phyloP scores from a whole-genome alignment of 2,888 invertebrate species.

The Timema podura region DNA sequence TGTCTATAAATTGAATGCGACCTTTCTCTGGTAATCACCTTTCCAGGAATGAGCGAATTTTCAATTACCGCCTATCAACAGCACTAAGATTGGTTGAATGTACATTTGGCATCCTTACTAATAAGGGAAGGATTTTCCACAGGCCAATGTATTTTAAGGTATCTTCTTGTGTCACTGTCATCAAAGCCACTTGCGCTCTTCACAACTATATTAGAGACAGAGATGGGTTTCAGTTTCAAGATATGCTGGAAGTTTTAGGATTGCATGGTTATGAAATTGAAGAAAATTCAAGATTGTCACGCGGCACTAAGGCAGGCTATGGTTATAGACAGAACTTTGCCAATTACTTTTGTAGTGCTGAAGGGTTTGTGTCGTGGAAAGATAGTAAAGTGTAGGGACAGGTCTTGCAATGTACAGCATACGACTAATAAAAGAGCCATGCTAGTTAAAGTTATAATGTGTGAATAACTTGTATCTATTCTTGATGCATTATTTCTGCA shows the following conservation, averaged over 20 bases:
- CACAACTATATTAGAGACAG: slow-evolving; percentile 30
- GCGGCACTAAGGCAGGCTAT: too few species aligned
- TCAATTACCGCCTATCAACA: slow-evolving; percentile 32
- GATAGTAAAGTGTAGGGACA: too few species aligned
- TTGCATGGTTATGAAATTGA: not conserved
- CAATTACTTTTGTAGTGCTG: too few species aligned
- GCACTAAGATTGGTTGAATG: slow-evolving; percentile 37
- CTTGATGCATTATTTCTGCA: too few species aligned
- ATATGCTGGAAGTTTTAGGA: slow-evolving; percentile 32
- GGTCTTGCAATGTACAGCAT: too few species aligned
- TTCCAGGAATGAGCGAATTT: slow-evolving; percentile 27
- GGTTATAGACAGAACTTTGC: too few species aligned
- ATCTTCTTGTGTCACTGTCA: slow-evolving; percentile 33
- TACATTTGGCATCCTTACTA: slow-evolving; percentile 37
- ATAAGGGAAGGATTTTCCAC: slow-evolving; percentile 40
- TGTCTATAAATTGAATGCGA: slow-evolving; percentile 18
- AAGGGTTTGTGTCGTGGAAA: too few species aligned
- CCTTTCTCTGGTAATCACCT: slow-evolving; percentile 21
- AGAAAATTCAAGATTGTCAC: too few species aligned
- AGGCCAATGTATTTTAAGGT: slow-evolving; percentile 31
- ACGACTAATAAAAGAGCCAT: too few species aligned
- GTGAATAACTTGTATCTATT: too few species aligned
- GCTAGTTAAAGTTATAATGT: too few species aligned
- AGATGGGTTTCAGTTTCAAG: slow-evolving; percentile 28
- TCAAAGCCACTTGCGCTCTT: slow-evolving; percentile 34